Conservation (phyloP, 2,888 invertebrate genomes). For the Stenchaetothrips biformis region DNA sequence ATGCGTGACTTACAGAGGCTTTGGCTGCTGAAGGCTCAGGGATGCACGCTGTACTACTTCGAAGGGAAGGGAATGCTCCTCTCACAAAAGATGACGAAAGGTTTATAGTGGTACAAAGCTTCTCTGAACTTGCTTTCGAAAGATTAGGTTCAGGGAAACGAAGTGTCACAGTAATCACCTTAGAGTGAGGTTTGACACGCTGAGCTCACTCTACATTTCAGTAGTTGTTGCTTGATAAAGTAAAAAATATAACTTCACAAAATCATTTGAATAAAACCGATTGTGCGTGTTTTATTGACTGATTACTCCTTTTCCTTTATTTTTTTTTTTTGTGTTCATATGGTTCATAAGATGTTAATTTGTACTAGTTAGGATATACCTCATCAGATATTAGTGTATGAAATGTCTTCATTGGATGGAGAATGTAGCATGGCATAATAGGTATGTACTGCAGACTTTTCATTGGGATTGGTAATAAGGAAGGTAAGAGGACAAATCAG, state of each 20-base stretch:
- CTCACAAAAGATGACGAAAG: not conserved
- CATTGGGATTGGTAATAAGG: not conserved
- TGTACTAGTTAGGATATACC: too few relatives aligned
- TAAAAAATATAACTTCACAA: not conserved
- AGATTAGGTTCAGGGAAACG: too few relatives aligned
- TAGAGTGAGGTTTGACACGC: too few relatives aligned
- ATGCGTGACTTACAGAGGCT: not conserved
- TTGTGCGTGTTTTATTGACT: too few relatives aligned
- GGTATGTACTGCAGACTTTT: not conserved
- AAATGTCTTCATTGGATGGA: too few relatives aligned
- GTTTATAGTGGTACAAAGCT: not conserved
- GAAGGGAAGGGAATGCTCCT: not conserved
- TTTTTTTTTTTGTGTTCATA: not conserved
- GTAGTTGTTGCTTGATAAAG: too few relatives aligned
- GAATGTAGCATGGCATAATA: too few relatives aligned
- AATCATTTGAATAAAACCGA: not conserved
- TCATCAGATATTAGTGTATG: too few relatives aligned
- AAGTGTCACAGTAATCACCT: too few relatives aligned
- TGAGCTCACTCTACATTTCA: too few relatives aligned
- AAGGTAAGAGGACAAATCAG: not conserved
- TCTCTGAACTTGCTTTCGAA: not conserved
- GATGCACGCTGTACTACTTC: not conserved
- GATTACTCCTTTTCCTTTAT: not conserved
- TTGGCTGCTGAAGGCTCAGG: not conserved
- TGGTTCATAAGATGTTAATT: not conserved